Base-by-base conservation (phyloP, 2,888 invertebrate species). In the Griposia aprilina region DNA sequence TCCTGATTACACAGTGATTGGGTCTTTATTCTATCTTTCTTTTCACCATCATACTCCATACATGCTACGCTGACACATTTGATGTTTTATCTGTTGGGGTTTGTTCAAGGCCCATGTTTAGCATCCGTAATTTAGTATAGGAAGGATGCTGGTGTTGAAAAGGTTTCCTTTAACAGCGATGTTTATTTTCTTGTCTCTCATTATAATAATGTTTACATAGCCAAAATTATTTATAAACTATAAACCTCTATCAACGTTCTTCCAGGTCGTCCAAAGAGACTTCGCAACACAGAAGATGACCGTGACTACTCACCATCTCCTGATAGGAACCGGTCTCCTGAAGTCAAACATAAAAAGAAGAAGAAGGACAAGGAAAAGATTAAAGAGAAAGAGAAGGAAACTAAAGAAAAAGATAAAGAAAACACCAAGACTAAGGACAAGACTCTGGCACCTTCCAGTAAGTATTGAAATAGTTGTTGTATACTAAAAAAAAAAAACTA, bases 371-470 rank as follows among this genome's bases (percentile, higher is more conserved):
- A 93, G 82, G 93, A 94, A 23, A 94, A 92, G 82, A 82, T 90
- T 30, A 94, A 93, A 80, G 92, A 93, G 5, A 93, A 92, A 75
- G 91, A 93, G 0, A 93, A 91, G 74, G 92, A 94, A 1, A 15
- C 1, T 4, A 93, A 92, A 62, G 93, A 94, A 5, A 93, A 93
- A 73, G 93, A 95, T 0, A 92, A 92, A 52, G 90, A 90, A 20
- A 92, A 92, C 36, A 94, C 94, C 13, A 97, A 97, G 80, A 96
- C 96, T 70, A 97, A 96, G 77, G 97, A 97, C 78, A 97, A 96
- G 88, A 96, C 97, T 71, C 90, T 97, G 81, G 96, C 97, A 57
- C 97, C 97, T 69, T 96, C 96, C 11, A 97, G 97, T 97, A 89
- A 94, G 96, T 92, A 71, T 36, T 72, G 5, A 41, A 41, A 41